A percentile compares a stretch with the other conserved stretches of the same genome.
These are phyloP conservation scores for Passer domesticus DNA, from an alignment of 2,113 vertebrate species.

Conservation along the genomic window DNA sequence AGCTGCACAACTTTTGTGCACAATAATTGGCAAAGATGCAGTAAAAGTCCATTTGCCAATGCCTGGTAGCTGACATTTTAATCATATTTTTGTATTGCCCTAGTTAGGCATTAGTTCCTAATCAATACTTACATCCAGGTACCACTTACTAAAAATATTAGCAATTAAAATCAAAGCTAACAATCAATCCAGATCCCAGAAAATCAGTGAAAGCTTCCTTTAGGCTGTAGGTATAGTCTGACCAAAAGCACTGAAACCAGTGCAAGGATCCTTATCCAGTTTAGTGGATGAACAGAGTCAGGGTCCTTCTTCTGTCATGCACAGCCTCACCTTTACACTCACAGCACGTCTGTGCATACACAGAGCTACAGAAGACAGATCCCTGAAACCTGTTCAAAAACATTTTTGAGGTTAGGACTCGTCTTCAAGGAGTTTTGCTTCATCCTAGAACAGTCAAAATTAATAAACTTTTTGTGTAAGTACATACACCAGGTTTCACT, in stretches of 20 bases:
- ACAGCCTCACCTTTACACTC: background rate
- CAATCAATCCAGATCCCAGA: background rate
- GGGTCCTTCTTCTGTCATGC: background rate
- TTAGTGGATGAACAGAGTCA: background rate
- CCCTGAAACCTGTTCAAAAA: constrained; percentile 11
- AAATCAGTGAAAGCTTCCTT: background rate
- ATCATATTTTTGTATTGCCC: background rate
- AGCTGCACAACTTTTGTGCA: background rate
- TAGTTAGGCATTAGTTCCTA: background rate
- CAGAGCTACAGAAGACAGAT: background rate
- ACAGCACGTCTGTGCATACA: background rate
- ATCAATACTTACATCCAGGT: background rate
- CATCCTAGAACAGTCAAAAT: constrained; percentile 21
- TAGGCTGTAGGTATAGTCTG: background rate
- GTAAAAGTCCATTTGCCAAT: background rate
- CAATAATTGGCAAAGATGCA: background rate
- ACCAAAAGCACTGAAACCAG: background rate
- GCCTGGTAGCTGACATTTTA: background rate
- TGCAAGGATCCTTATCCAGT: background rate
- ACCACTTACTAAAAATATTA: background rate
- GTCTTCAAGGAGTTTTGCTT: constrained; percentile 24
- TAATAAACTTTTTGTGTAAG: constrained; percentile 19
- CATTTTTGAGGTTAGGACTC: constrained; percentile 37
- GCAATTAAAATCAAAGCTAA: background rate
- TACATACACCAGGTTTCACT: constrained; percentile 19